These are phyloP conservation scores for Azemiops feae DNA, from an alignment of 2,113 vertebrate genomes.

Conservation along the genomic window DNA sequence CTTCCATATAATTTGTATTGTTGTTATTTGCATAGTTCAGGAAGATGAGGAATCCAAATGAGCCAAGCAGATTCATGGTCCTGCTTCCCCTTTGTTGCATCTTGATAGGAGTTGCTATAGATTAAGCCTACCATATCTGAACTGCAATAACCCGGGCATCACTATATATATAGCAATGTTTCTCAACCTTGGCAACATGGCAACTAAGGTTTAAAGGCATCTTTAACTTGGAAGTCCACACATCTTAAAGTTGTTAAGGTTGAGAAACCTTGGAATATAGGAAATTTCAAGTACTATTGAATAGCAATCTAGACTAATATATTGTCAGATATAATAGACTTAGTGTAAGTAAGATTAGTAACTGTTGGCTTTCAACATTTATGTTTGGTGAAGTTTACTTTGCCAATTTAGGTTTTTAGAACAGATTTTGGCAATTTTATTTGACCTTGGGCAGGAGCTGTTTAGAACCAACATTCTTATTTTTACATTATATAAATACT, in stretches of 20 bases:
- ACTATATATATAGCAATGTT: background rate
- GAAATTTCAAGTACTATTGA: too few species aligned
- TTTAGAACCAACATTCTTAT: background rate
- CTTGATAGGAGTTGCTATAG: background rate
- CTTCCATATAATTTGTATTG: background rate
- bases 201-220: background rate
- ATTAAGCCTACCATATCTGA: background rate
- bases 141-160: background rate
- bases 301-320: too few species aligned
- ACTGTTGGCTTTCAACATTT: too few species aligned
- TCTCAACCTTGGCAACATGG: background rate
- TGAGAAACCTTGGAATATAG: too few species aligned
- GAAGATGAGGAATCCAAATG: background rate
- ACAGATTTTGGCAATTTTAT: background rate
- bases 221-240: too few species aligned
- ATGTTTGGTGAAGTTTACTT: too few species aligned
- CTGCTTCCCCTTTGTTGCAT: background rate
- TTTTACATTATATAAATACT: constrained; percentile 24
- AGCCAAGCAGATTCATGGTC: background rate
- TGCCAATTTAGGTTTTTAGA: background rate
- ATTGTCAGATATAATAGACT: too few species aligned
- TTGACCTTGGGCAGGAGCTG: background rate
- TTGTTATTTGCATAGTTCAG: background rate
- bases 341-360: too few species aligned
- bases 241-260: too few species aligned